Conservation (phyloP, 2,888 invertebrate genomes). For the Tetanocera ferruginea region DNA sequence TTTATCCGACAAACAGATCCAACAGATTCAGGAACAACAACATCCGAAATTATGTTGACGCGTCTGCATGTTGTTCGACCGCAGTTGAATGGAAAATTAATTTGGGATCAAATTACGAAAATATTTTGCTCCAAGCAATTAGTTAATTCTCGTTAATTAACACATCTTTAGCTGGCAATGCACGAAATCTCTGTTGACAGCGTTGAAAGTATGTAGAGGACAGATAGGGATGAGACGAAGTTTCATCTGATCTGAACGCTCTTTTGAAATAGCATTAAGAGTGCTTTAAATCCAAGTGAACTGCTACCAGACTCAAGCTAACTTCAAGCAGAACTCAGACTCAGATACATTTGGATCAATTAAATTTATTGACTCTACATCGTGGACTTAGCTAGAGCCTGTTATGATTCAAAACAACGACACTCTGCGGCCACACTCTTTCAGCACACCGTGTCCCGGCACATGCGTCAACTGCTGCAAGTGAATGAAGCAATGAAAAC, state of each 20-base stretch:
- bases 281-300: not conserved
- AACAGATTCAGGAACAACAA: slow-evolving; percentile 36
- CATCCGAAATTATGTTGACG: slow-evolving; percentile 29
- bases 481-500: too few species aligned
- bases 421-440: too few species aligned
- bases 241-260: slow-evolving; percentile 34
- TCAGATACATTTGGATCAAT: not conserved
- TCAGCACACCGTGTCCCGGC: too few species aligned
- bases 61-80: slow-evolving; percentile 22
- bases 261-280: not conserved
- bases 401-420: too few species aligned
- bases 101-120: slow-evolving; percentile 69
- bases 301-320: not conserved
- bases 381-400: too few species aligned
- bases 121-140: slow-evolving; percentile 69
- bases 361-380: too few species aligned
- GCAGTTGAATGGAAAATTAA: slow-evolving; percentile 63
- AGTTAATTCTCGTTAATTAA: slow-evolving; percentile 70
- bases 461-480: too few species aligned
- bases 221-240: slow-evolving; percentile 5
- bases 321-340: not conserved
- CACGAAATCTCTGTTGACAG: slow-evolving; percentile 68
- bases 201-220: slow-evolving; percentile 29
- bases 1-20: slow-evolving; percentile 20
- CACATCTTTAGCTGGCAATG: slow-evolving; percentile 60